Evolutionary conservation across 2,113 vertebrate species (phyloP).

Genomic region (Lophura nycthemera): DNA sequence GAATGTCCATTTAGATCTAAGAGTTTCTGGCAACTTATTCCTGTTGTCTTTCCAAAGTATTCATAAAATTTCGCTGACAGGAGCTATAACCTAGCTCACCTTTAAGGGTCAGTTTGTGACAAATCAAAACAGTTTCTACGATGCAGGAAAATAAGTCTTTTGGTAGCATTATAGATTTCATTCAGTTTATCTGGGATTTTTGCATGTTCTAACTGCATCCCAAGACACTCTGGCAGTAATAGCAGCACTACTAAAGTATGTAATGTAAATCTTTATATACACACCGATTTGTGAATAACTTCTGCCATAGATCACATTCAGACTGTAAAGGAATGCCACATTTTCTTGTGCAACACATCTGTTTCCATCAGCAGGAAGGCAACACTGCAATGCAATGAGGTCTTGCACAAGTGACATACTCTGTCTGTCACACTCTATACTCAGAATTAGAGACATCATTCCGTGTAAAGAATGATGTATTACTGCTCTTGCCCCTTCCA

Average conservation of each 20-base stretch:
- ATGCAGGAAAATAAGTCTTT: background rate
- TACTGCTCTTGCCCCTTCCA: background rate
- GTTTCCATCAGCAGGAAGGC: background rate
- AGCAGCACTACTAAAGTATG: background rate
- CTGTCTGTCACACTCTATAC: background rate
- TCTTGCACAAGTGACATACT: background rate
- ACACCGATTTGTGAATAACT: background rate
- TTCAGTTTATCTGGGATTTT: background rate
- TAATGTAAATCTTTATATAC: background rate
- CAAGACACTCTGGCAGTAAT: background rate
- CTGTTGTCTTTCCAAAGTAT: background rate
- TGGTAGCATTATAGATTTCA: background rate
- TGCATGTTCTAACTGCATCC: background rate
- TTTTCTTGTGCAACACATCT: background rate
- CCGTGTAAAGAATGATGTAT: background rate
- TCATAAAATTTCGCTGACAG: background rate
- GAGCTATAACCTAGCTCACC: background rate
- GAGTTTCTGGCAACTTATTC: background rate
- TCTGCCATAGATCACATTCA: background rate
- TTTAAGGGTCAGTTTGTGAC: background rate
- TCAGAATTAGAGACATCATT: background rate
- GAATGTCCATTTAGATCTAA: background rate
- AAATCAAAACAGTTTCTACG: background rate
- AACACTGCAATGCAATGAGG: background rate
- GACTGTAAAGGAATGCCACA: background rate